Base-by-base conservation (phyloP, 2,888 invertebrate genomes). In the Nysson spinosus region DNA sequence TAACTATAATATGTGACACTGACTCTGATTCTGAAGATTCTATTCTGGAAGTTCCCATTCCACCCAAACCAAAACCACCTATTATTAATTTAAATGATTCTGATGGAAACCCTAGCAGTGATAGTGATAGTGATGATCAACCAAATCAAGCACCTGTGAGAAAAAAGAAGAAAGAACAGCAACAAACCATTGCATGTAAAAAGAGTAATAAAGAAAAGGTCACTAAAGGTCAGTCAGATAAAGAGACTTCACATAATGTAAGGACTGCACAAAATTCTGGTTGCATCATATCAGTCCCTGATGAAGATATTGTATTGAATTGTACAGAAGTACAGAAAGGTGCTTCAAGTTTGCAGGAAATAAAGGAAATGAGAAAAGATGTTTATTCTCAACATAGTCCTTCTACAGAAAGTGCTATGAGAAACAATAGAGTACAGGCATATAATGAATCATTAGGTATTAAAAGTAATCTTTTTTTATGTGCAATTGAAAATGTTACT, bases 1-100 rank as follows among this genome's bases (percentile, higher is more conserved):
- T 28, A 9, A 46, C 12, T 1, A 4, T 54, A 6, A 4, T 55
- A 12, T 37, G 22, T 0, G 65, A 66, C 0, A 49, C 52, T 2
- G 63, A 56, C 12, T 81, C 79, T 1, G 81, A 82, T 16, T 83
- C 84, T 0, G 80, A 83, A 11, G 78, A 79, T 22, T 87, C 87
- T 1, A 84, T 86, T 56, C 75, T 78, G 17, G 87, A 87, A 72
- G 80, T 87, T 35, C 87, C 87, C 6, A 70, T 86, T 17, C 83
- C 86, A 2, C 85, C 84, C 2, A 87, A 85, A 63, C 82, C 84
- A 6, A 42, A 63, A 11, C 87, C 87, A 14, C 78, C 70, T 6
- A 16, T 85, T 9, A 83, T 87, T 42, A 69, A 82, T 49, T 67
- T 86, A 22, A 66, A 77, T 4, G 84, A 85, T 58, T 82, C 83